These are phyloP conservation scores for Champsocephalus esox DNA, from an alignment of 2,797 vertebrate species.

Conservation along the genomic window DNA sequence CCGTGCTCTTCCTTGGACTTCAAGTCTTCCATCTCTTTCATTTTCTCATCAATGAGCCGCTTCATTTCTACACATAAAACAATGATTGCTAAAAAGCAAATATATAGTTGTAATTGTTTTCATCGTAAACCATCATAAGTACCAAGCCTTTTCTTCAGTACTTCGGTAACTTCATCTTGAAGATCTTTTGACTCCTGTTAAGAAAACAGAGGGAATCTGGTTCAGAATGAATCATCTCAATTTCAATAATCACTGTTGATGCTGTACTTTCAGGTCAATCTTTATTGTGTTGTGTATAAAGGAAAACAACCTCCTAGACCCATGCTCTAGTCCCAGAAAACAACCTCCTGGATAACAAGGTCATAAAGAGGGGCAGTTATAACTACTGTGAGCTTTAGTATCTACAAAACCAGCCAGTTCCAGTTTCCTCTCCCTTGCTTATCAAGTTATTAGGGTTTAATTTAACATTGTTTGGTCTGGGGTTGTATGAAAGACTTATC, in stretches of 20 bases:
- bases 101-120: background rate
- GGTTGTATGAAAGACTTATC: no score
- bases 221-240: background rate
- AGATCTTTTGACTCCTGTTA: conserved; percentile 80
- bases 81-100: background rate
- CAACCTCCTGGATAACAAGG: background rate
- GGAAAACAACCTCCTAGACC: background rate
- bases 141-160: conserved; percentile 85
- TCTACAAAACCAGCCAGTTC: background rate
- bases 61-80: conserved; percentile 75
- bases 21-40: conserved; percentile 81
- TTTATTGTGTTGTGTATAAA: background rate
- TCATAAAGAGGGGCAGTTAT: background rate
- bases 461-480: background rate
- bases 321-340: background rate
- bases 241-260: background rate
- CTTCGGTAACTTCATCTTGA: conserved; percentile 81
- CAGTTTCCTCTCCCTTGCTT: background rate
- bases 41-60: conserved; percentile 79
- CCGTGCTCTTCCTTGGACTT: conserved; percentile 74
- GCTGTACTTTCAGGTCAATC: background rate
- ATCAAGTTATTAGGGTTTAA: background rate
- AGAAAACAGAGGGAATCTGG: background rate
- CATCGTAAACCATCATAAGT: background rate
- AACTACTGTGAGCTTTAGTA: background rate